Conservation (phyloP, 1,140 invertebrate genomes). For the Homarus americanus region DNA sequence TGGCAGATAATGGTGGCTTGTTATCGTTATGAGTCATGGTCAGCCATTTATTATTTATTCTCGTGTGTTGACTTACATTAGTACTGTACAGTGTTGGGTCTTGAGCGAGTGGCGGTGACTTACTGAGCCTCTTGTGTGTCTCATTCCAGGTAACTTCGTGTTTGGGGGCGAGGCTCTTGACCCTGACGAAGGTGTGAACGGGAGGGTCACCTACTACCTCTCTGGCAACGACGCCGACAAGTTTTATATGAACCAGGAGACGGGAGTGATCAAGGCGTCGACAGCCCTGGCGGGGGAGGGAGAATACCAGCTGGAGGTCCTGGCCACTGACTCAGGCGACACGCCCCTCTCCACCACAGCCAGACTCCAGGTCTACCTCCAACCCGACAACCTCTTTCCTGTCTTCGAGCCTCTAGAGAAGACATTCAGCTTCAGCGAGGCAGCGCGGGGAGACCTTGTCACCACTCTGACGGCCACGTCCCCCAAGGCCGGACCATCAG, state of each 20-base stretch:
- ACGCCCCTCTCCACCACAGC: conserved; percentile 79
- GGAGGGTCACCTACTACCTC: conserved; percentile 87
- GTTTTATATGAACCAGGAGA: conserved; percentile 87
- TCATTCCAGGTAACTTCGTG: conserved; percentile 84
- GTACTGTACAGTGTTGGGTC: no score
- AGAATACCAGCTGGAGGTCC: conserved; percentile 85
- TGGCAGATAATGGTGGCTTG: no score
- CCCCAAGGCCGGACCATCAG: conserved; percentile 85
- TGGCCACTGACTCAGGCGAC: conserved; percentile 79
- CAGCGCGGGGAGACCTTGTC: conserved; percentile 80
- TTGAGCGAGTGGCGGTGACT: no score
- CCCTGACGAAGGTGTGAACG: conserved; percentile 88
- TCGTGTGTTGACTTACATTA: no score
- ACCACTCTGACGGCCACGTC: conserved; percentile 78
- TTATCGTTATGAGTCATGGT: no score
- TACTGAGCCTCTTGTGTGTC: no score
- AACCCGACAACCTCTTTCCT: conserved; percentile 79
- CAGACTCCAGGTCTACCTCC: conserved; percentile 83
- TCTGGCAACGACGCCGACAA: conserved; percentile 87
- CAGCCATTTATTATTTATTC: no score
- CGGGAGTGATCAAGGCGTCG: conserved; percentile 87
- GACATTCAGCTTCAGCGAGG: conserved; percentile 89
- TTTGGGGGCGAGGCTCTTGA: conserved; percentile 91
- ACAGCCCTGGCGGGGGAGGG: conserved; percentile 77
- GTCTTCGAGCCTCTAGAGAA: conserved; percentile 80